Evolutionary conservation across 2,888 invertebrate species (phyloP), one percentile per base, ranked within the genome.

Genomic region (Pammene aurita): DNA sequence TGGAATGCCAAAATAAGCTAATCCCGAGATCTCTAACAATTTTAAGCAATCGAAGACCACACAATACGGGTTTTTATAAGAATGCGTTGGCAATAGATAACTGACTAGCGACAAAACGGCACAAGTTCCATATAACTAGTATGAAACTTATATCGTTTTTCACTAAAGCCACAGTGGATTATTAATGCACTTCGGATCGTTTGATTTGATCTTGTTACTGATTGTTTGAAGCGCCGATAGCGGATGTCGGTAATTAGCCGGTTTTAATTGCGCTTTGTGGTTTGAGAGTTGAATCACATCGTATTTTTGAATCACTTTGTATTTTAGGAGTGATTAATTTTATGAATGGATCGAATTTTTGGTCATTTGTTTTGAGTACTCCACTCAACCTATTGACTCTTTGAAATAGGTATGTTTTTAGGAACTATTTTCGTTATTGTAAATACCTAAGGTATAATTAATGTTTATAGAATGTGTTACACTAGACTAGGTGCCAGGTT

Each of bases 201-300:
- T 62, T 62, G 62, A 62, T 62, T 62, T 52, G 6, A 13, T 41
- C 16, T n/a, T n/a, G 62, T 38, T 52, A 62, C 52, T 62, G 62
- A 62, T 62, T 50, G 62, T 62, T 62, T 62, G 50, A 62, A 52
- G 38, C 35, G 35, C 62, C 48, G 62, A 62, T 48, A 62, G 18
- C 50, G 62, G 62, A 62, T 41, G 41, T 62, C 10, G 18, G 62
- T 64, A 64, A 62, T 62, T 62, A 62, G 38, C 16, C 16, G 7
- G 13, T 62, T 62, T 62, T 52, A 62, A 52, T 62, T 41, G 62
- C 13, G 34, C 38, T 62, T 52, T 62, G 35, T 48, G 62, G 18
- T 52, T 62, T 14, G n/a, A 46, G 58, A 50, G 35, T 46, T 48
- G 34, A 48, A 16, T 48, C 46, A 46, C 5, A 44, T 44, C 9